Evolutionary conservation across 2,113 vertebrate species (phyloP), one percentile per base, ranked within the genome.

Genomic region (Burhinus bistriatus): DNA sequence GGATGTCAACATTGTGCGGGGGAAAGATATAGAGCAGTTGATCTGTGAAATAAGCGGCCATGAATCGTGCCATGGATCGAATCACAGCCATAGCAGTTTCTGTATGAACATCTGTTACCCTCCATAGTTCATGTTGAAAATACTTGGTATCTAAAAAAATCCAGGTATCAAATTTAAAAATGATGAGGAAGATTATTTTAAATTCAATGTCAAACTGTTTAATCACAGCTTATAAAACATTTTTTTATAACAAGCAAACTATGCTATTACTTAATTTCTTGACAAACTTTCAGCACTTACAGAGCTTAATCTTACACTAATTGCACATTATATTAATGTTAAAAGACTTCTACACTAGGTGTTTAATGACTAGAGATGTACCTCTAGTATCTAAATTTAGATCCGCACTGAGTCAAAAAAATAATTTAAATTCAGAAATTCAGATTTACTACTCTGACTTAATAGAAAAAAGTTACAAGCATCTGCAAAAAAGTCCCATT

Each of bases 41-140:
- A 94, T 99, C 99, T 92, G 99, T 98, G 97, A 99, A 99, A 90
- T 99, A 99, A 59, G 99, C 98, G 0, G 99, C 99, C 99, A 99
- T 99, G 97, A 99, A 99, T 82, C 99, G 98, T 75, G 98, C 99
- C 97, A 99, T 98, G 54, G 98, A 98, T 95, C 91, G 99, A 90
- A 99, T 92, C 51, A 99, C 99, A 8, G 98, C 98, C 79, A 97
- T 55, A 9, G 98, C 98, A 4, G 98, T 98, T 25, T 99, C 99
- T 6, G 92, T 96, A 90, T 98, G 97, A 81, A 99, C 96, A 69
- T 91, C 91, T 26, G 62, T 68, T 8, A 98, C 59, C 68, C 93
- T 82, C 97, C 97, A 98, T 1, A 92, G 59, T 12, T 95, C 98
- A 84, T 93, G 87, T 12, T 55, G 92, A 90, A 80, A 90, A 86